A percentile compares a stretch with the other conserved stretches of the same genome.
Conservation (phyloP, 2,797 vertebrate species). For the Rhabdophis nuchalis region DNA sequence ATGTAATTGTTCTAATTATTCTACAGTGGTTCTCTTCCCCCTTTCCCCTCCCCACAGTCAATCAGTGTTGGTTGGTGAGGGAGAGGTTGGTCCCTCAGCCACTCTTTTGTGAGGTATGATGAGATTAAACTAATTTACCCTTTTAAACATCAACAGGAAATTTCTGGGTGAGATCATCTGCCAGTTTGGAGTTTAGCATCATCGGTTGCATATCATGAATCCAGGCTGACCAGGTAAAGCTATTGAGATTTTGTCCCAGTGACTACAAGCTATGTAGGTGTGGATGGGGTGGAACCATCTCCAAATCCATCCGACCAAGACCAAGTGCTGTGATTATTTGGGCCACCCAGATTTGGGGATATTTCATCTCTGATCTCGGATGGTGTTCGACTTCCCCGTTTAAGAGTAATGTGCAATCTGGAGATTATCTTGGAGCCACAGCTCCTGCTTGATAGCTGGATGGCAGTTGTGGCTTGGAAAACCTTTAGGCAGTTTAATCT, state of each 20-base stretch:
- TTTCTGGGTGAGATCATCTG: background rate
- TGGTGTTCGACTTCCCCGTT: background rate
- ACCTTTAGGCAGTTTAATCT: background rate
- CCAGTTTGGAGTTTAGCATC: background rate
- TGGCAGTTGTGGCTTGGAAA: background rate
- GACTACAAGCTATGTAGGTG: background rate
- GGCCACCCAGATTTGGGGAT: background rate
- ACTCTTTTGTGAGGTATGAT: background rate
- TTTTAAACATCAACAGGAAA: background rate
- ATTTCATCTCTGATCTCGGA: background rate
- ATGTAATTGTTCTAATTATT: background rate
- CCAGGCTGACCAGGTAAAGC: background rate
- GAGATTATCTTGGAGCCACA: background rate
- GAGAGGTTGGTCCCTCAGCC: background rate
- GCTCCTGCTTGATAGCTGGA: background rate
- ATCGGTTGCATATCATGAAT: background rate
- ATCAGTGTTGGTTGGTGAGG: background rate
- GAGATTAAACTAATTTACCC: background rate
- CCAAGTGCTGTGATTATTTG: background rate
- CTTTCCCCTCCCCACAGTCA: background rate
- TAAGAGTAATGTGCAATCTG: background rate
- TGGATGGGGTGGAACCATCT: background rate
- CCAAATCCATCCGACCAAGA: background rate
- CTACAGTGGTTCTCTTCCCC: background rate
- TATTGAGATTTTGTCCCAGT: background rate